Percentiles rank a stretch among this genome's conserved stretches.
Conservation (phyloP, 2,888 invertebrate species). For the Agriopis marginaria region DNA sequence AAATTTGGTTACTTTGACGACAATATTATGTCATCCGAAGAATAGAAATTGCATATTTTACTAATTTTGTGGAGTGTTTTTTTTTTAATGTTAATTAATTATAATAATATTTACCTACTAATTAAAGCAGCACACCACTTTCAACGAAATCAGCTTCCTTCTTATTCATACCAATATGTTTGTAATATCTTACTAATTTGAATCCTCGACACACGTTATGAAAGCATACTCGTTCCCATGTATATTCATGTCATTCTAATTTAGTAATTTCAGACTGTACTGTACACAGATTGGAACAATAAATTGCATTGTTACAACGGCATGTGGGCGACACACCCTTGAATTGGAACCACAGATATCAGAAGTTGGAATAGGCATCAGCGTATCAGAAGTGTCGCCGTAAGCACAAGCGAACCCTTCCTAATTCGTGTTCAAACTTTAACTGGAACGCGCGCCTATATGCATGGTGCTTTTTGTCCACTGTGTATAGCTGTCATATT, state of each 20-base stretch:
- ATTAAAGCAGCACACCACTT: constrained; percentile 13
- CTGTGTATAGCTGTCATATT: too few relatives aligned
- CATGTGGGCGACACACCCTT: constrained; percentile 68
- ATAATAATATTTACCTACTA: neutral
- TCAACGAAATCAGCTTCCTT: constrained; percentile 18
- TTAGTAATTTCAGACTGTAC: constrained; percentile 52
- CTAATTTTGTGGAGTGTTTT: too few relatives aligned
- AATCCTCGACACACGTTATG: constrained; percentile 33
- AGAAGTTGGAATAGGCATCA: neutral
- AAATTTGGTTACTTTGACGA: too few relatives aligned
- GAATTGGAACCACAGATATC: constrained; percentile 34
- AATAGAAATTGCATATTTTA: too few relatives aligned
- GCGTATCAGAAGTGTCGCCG: neutral
- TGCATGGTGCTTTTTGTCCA: too few relatives aligned
- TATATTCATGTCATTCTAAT: constrained; percentile 66
- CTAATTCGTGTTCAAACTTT: too few relatives aligned
- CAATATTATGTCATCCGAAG: too few relatives aligned
- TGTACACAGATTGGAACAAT: constrained; percentile 57
- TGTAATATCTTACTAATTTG: constrained; percentile 29
- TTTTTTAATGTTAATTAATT: too few relatives aligned
- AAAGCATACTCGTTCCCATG: constrained; percentile 49
- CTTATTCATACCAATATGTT: constrained; percentile 24
- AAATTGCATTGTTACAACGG: constrained; percentile 77
- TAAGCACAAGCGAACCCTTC: neutral
- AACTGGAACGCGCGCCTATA: too few relatives aligned